These are phyloP conservation scores for Thaumetopoea pityocampa DNA, from an alignment of 1,140 invertebrate species.

Conservation along the genomic window DNA sequence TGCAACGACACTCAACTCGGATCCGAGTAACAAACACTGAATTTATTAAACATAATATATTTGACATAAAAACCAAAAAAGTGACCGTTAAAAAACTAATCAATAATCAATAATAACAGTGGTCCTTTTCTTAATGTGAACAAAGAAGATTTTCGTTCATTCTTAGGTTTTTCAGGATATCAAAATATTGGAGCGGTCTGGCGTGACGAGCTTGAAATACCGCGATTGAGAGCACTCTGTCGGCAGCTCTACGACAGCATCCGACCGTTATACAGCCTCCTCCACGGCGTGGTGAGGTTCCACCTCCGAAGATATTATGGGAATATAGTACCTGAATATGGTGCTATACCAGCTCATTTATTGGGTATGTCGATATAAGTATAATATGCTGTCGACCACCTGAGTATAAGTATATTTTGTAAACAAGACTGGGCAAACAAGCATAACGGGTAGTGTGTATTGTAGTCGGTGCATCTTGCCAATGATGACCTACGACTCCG, in stretches of 20 bases:
- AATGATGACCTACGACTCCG: too few relatives aligned
- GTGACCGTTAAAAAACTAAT: neutral
- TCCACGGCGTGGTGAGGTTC: slow-evolving; percentile 81
- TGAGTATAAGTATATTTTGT: too few relatives aligned
- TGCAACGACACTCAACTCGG: too few relatives aligned
- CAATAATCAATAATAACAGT: neutral
- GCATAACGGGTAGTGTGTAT: too few relatives aligned
- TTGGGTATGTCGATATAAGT: slow-evolving; percentile 33
- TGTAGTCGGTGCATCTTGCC: too few relatives aligned
- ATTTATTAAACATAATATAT: too few relatives aligned
- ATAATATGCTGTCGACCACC: too few relatives aligned
- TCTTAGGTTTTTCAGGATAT: slow-evolving; percentile 71
- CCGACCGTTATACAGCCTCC: slow-evolving; percentile 79
- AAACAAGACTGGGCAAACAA: too few relatives aligned
- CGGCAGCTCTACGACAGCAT: slow-evolving; percentile 77
- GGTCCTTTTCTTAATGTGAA: neutral
- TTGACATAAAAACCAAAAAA: too few relatives aligned
- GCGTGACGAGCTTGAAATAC: slow-evolving; percentile 78
- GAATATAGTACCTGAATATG: slow-evolving; percentile 44
- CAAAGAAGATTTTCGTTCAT: neutral
- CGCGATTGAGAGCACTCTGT: slow-evolving; percentile 71
- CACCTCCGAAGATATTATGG: slow-evolving; percentile 50
- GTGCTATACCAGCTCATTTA: slow-evolving; percentile 73
- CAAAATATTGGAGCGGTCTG: slow-evolving; percentile 78
- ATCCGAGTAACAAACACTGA: too few relatives aligned